Evolutionary conservation across 2,797 vertebrate genomes (phyloP), one percentile per base, ranked within the genome.

Genomic region (Percopsis omiscomaycus): DNA sequence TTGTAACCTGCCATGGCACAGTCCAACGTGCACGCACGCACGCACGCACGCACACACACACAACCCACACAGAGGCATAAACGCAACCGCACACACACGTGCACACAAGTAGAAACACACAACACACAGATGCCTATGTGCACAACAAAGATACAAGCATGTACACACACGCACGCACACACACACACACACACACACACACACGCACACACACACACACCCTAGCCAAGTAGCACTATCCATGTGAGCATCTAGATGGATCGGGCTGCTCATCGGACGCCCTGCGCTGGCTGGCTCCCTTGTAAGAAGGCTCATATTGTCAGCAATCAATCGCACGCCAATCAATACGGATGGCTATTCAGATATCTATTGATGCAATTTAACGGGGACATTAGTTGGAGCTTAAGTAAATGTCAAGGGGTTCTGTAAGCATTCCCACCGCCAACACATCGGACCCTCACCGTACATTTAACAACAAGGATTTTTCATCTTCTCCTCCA

Each of bases 1-100:
- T 89, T 89, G 85, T 90, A 88, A 89, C 85, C 88, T 87, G 84
- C 86, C 88, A 87, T 68, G 71, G 81, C 79, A 83, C 79, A 48
- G 14, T 48, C 2, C 46, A 12, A 12, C 46, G 11, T 48, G 11
- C 46, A 48, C 46, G 10, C 46, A 48, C 46, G 10, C 46, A 48
- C 46, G 10, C 11, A 48, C 46, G 0, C 49, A 9, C 49, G 5
- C 49, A 51, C 49, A 9, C 49, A 5, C 49, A 3, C 49, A 16
- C 49, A 3, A 48, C 46, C 6, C 11, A 37, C 46, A 48, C 2
- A 12, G 5, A 48, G 1, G 6, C 49, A 51, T 13, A 9, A 13
- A 51, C 49, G 5, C 49, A 22, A 13, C 15, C 49, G 4, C 49
- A 51, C 49, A 8, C 46, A 9, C 10, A 47, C 10, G 3, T 11